Base-by-base conservation (phyloP, 2,888 invertebrate species). In the Scelioninae gen. 2 region DNA sequence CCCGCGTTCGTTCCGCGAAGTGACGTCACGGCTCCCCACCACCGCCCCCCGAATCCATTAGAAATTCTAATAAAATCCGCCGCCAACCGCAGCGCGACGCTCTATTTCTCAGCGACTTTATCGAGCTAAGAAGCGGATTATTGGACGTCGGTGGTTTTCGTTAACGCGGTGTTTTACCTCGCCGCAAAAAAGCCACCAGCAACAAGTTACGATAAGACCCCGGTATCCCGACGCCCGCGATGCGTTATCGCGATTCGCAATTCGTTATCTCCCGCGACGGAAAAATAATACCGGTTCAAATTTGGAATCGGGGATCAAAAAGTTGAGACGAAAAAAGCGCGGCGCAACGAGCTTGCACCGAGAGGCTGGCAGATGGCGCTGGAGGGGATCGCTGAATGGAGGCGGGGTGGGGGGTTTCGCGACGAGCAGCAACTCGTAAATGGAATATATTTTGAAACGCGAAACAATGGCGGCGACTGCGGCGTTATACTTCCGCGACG, bases 371-470 rank as follows among this genome's bases (percentile, higher is more conserved):
- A 35, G n/a, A 43, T 11, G 16, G 10, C 48, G 41, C 9, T 9
- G 33, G 39, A 39, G 31, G 6, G 28, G n/a, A 39, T 5, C 1
- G 16, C 11, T 7, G 2, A 25, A 22, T 25, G 25, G 41, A 18
- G 31, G 10, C 1, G 16, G 35, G 18, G 33, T 3, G 25, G 25
- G 25, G n/a, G n/a, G n/a, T n/a, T n/a, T n/a, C 25, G 28, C 13
- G 16, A n/a, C n/a, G 16, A 31, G 39, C 9, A 55, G n/a, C n/a
- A 19, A 60, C 15, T 60, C 65, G 46, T 55, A 65, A 72, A 61
- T 64, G 61, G 67, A 64, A 72, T 67, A 64, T 60, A 72, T 72
- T 63, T 73, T 57, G 63, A 50, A 73, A 45, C 46, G 19, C 65
- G 48, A 61, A 60, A 72, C 67, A 67, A 67, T 50, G 67, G 53